Percentiles rank a stretch among this genome's conserved stretches.
These are phyloP conservation scores for Glaucomys volans DNA, from an alignment of 2,113 vertebrate genomes.

Conservation along the genomic window DNA sequence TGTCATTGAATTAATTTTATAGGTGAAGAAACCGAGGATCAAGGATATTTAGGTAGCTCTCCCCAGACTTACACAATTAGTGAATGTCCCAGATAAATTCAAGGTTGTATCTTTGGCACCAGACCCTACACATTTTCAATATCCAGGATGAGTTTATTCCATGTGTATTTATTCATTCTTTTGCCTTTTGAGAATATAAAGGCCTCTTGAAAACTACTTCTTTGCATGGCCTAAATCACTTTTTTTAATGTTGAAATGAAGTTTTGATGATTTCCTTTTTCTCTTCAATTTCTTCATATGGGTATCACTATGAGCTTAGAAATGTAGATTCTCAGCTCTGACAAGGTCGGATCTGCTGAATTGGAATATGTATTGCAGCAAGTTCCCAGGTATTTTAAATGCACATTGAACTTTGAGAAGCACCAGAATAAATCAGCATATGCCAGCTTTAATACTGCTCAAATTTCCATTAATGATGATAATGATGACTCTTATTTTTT, in stretches of 20 bases:
- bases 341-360: not conserved
- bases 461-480: not conserved
- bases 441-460: not conserved
- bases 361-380: not conserved
- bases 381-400: not conserved
- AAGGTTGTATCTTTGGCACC: not conserved
- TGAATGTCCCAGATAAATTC: not conserved
- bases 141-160: not conserved
- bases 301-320: not conserved
- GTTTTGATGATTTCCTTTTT: not conserved
- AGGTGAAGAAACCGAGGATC: not conserved
- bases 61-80: not conserved
- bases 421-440: not conserved
- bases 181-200: conserved; percentile 57
- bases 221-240: not conserved
- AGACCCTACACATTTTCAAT: not conserved
- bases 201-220: not conserved
- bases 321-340: not conserved
- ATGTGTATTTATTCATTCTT: conserved; percentile 17
- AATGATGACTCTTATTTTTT: not conserved
- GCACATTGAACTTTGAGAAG: not conserved
- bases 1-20: conserved; percentile 10
- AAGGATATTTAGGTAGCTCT: not conserved
- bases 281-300: not conserved
- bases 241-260: conserved; percentile 33